phyloP scores from a whole-genome alignment of 2,113 vertebrate species.

The Eulemur rufifrons region DNA sequence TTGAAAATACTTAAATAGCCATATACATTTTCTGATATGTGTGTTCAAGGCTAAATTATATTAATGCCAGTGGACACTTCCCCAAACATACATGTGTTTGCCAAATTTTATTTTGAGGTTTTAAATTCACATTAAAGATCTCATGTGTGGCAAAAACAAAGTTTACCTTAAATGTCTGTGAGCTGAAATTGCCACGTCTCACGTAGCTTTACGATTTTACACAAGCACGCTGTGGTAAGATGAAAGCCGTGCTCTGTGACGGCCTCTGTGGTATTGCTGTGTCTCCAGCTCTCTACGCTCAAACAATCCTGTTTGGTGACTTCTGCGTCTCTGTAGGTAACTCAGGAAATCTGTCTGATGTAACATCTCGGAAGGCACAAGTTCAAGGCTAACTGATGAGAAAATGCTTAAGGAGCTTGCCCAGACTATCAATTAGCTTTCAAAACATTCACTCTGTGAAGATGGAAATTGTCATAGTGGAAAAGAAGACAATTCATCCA shows the following conservation, averaged over 20 bases:
- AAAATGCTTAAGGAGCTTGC: slow-evolving; percentile 44
- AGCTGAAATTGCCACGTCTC: background rate
- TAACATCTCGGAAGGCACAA: background rate
- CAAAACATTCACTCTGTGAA: slow-evolving; percentile 44
- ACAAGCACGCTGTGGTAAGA: background rate
- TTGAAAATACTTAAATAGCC: background rate
- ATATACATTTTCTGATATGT: background rate
- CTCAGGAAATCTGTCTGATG: slow-evolving; percentile 58
- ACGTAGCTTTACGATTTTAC: background rate
- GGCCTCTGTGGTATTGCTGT: background rate
- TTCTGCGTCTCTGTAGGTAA: background rate
- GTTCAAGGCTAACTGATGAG: slow-evolving; percentile 1
- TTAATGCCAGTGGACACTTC: background rate
- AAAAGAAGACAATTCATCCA: slow-evolving; percentile 39
- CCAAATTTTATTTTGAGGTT: slow-evolving; percentile 15
- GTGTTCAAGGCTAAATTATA: background rate
- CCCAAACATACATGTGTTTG: background rate
- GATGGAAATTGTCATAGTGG: slow-evolving; percentile 37
- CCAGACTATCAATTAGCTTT: slow-evolving; percentile 52
- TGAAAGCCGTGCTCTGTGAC: background rate
- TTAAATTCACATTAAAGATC: background rate
- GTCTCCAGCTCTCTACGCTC: background rate
- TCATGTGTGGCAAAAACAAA: background rate
- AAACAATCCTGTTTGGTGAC: background rate
- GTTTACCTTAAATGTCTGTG: slow-evolving; percentile 27